Percentiles rank a stretch among this genome's conserved stretches.
Conservation (phyloP, 1,140 invertebrate species). For the Drosophila teissieri region DNA sequence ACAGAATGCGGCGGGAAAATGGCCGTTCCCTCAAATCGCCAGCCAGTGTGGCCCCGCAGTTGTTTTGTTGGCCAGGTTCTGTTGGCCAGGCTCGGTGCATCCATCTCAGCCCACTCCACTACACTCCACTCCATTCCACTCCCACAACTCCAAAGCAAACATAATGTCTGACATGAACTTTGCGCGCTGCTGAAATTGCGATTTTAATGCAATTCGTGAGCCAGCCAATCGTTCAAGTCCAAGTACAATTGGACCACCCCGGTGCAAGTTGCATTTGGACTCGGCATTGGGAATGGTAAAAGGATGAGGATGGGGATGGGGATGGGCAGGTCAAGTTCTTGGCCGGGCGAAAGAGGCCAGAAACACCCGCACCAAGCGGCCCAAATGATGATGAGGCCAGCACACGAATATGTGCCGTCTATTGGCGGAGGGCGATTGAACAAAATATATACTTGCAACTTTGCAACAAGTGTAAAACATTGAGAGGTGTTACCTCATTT, state of each 20-base stretch:
- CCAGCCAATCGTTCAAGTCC: conserved; percentile 78
- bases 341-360: conserved; percentile 6
- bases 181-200: conserved; percentile 83
- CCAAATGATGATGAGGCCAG: conserved; percentile 50
- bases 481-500: too few species aligned
- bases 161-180: conserved; percentile 83
- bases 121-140: conserved; percentile 13
- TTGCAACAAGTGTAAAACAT: not conserved
- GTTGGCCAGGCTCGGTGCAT: conserved; percentile 1
- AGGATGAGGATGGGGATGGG: conserved; percentile 22
- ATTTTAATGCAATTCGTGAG: conserved; percentile 84
- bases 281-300: conserved; percentile 20
- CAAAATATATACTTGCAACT: not conserved
- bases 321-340: conserved; percentile 40
- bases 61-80: conserved; percentile 7
- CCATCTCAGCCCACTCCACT: not conserved
- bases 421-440: conserved; percentile 20
- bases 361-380: conserved; percentile 43
- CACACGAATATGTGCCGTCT: conserved; percentile 37
- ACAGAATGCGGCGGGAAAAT: conserved; percentile 46
- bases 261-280: conserved; percentile 27
- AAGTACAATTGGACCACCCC: conserved; percentile 82
- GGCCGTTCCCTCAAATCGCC: conserved; percentile 73
- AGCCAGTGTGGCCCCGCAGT: conserved; percentile 70
- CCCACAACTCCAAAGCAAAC: conserved; percentile 70